phyloP scores from a whole-genome alignment of 2,797 vertebrate genomes.

The Protonibea diacanthus region DNA sequence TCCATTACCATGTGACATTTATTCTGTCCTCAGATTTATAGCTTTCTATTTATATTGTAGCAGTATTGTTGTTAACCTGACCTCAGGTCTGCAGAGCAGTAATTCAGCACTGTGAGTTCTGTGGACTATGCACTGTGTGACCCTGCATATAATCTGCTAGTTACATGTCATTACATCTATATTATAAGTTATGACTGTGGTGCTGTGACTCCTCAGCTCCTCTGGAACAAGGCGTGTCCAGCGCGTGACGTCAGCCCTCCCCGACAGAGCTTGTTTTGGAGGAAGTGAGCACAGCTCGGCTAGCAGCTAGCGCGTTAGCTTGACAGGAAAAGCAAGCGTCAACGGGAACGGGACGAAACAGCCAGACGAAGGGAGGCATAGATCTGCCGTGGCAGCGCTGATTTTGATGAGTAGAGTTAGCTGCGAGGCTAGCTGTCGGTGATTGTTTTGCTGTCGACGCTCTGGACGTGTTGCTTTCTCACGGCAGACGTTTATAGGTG shows the following conservation, averaged over 20 bases:
- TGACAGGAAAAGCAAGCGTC: slow-evolving; percentile 68
- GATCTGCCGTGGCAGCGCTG: slow-evolving; percentile 28
- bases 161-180: too few relatives aligned
- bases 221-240: slow-evolving; percentile 68
- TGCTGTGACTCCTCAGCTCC: background rate
- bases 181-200: background rate
- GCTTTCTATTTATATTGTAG: background rate
- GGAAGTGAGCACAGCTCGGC: slow-evolving; percentile 80
- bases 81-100: background rate
- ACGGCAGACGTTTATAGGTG: slow-evolving; percentile 64
- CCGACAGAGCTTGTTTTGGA: slow-evolving; percentile 87
- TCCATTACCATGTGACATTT: background rate
- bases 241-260: slow-evolving; percentile 73
- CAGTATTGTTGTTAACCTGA: background rate
- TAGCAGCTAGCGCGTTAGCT: slow-evolving; percentile 74
- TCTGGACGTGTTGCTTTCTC: slow-evolving; percentile 61
- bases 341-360: slow-evolving; percentile 47
- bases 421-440: slow-evolving; percentile 10
- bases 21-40: background rate
- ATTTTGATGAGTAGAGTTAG: slow-evolving; percentile 25
- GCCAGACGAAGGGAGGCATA: slow-evolving; percentile 26
- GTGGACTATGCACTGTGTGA: too few relatives aligned
- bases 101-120: background rate
- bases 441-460: slow-evolving; percentile 45
- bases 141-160: too few relatives aligned